Base-by-base conservation (phyloP, 2,888 invertebrate species). In the Oligia fasciuncula region DNA sequence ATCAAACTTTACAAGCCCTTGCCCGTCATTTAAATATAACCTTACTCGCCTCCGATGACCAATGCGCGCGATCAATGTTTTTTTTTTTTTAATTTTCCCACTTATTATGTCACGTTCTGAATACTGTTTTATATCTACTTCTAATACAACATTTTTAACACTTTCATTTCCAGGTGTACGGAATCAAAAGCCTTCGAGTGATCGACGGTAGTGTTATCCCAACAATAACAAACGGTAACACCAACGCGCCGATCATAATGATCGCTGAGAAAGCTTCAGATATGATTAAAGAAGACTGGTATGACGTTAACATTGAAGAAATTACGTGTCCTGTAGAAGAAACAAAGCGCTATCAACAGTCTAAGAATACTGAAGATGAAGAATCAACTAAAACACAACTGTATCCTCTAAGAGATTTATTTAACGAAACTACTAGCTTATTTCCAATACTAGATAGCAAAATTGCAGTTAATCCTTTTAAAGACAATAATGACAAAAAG, bases 151-250 rank as follows among this genome's bases (percentile, higher is more conserved):
- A 35, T 40, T 14, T 8, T 19, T n/a, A 43, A 19, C 14, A 4
- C 9, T 57, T 43, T 19, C 6, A 60, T n/a, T 66, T 73, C 14
- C 93, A 97, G 91, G 98, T 98, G 0, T 97, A 98, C 86, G 98
- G 98, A 1, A 95, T 98, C 0, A 93, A 95, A 23, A 97, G 97
- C 11, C 95, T 99, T 11, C 96, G 99, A 54, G 98, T 99, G 0
- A 97, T 98, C 4, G 99, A 99, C 92, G 98, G 98, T 0, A 98
- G 98, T 86, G 97, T 99, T 40, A 98, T 99, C 98, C 99, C 99
- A 0, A 97, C 95, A 2, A 98, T 99, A 76, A 97, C 97, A 0
- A 98, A 97, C 57, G 98, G 98, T 0, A 98, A 99, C 91, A 98
- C 98, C 0, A 98, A 98, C 90, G 98, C 98, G 0, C 98, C 98